Evolutionary conservation across 2,113 vertebrate genomes (phyloP).

Genomic region (Erythrocercus mccallii): DNA sequence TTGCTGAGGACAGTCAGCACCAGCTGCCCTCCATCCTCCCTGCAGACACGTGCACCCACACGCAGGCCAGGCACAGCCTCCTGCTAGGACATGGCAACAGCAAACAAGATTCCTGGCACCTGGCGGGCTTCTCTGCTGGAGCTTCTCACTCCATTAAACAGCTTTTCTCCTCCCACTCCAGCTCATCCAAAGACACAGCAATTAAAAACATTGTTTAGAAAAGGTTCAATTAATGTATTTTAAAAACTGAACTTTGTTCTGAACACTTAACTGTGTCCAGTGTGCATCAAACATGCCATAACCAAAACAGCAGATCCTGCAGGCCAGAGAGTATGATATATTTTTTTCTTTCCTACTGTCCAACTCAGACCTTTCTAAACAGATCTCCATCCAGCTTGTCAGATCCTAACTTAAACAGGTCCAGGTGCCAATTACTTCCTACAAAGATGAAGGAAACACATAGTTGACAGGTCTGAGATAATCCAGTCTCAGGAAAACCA

Average conservation of each 20-base stretch:
- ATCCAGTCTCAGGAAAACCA: not conserved
- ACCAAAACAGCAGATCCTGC: not conserved
- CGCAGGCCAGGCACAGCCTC: not conserved
- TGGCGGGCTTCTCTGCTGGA: not conserved
- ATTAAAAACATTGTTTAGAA: not conserved
- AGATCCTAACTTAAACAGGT: not conserved
- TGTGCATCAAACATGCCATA: not conserved
- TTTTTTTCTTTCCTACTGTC: not conserved
- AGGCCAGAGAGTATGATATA: not conserved
- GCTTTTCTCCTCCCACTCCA: not conserved
- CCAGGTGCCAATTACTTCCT: not conserved
- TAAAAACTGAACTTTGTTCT: not conserved
- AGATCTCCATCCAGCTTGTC: not conserved
- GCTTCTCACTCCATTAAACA: not conserved
- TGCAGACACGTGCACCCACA: rapidly evolving
- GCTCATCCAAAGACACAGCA: not conserved
- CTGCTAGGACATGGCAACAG: not conserved
- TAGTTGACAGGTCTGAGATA: not conserved
- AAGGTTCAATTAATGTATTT: not conserved
- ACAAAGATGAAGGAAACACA: not conserved
- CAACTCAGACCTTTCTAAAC: not conserved
- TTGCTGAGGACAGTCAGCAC: not conserved
- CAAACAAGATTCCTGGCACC: not conserved
- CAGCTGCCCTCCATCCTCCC: not conserved
- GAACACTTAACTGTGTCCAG: not conserved